These are phyloP conservation scores for Vanacampus margaritifer DNA, from an alignment of 2,113 vertebrate species.

Conservation along the genomic window DNA sequence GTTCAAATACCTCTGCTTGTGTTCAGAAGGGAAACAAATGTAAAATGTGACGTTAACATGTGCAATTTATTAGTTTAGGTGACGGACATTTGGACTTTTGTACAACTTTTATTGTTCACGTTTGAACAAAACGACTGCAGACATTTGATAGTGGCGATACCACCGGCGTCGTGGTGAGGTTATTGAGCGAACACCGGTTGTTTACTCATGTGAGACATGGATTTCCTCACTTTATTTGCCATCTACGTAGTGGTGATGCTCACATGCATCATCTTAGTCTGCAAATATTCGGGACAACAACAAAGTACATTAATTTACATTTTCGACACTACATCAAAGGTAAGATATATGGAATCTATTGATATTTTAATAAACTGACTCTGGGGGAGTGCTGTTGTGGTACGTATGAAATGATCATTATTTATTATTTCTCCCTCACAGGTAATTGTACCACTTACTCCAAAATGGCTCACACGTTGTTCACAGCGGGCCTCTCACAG, in stretches of 20 bases:
- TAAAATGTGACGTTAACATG: slow-evolving; percentile 11
- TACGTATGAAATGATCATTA: too few species aligned
- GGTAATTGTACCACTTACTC: slow-evolving; percentile 73
- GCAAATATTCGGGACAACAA: slow-evolving; percentile 71
- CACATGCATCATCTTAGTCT: slow-evolving; percentile 62
- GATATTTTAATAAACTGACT: background rate
- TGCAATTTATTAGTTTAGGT: background rate
- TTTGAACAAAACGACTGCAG: background rate
- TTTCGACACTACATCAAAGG: slow-evolving; percentile 43
- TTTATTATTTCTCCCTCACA: slow-evolving; percentile 40
- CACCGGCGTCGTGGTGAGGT: background rate
- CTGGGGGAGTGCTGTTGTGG: slow-evolving; percentile 11
- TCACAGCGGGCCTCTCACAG: slow-evolving; percentile 65
- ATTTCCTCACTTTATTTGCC: slow-evolving; percentile 83
- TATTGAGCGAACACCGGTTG: slow-evolving; percentile 31
- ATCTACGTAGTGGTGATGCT: slow-evolving; percentile 77
- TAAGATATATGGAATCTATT: slow-evolving; percentile 26
- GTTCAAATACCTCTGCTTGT: slow-evolving; percentile 7
- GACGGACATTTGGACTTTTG: background rate
- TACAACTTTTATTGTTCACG: background rate
- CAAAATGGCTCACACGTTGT: slow-evolving; percentile 72
- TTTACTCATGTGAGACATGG: slow-evolving; percentile 73
- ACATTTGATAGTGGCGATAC: background rate
- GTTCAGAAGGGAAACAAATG: slow-evolving; percentile 5
- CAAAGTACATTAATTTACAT: slow-evolving; percentile 56